These are phyloP conservation scores for Bombycilla garrulus DNA, from an alignment of 2,113 vertebrate genomes.

Conservation along the genomic window DNA sequence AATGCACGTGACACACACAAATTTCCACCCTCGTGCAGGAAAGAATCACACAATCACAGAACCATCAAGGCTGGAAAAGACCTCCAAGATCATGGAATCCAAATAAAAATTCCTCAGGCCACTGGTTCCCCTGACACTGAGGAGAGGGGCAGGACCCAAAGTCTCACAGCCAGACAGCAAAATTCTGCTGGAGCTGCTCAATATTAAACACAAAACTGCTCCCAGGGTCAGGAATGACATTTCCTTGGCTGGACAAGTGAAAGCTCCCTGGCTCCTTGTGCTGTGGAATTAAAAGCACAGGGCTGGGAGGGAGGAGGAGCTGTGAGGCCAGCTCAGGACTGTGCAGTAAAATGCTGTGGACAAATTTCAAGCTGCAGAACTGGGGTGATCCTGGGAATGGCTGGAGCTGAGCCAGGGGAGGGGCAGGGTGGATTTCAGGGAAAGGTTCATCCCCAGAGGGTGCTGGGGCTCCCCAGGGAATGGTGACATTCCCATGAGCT, in stretches of 20 bases:
- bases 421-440: rapidly evolving
- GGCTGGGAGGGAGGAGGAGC: neutral
- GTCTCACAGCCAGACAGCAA: neutral
- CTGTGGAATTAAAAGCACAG: neutral
- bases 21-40: neutral
- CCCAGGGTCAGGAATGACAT: neutral
- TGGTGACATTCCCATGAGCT: neutral
- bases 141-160: neutral
- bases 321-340: neutral
- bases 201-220: neutral
- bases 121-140: neutral
- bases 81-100: neutral
- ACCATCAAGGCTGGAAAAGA: neutral
- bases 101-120: neutral
- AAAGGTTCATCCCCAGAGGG: neutral
- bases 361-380: neutral
- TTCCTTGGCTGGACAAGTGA: neutral
- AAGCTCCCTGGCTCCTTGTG: neutral
- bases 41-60: neutral
- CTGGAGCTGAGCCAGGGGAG: neutral
- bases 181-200: neutral
- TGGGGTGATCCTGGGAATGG: neutral
- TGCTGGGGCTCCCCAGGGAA: neutral
- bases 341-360: neutral
- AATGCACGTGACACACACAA: rapidly evolving